Evolutionary conservation across 2,113 vertebrate species (phyloP), one percentile per base, ranked within the genome.

Genomic region (Macquaria australasica): DNA sequence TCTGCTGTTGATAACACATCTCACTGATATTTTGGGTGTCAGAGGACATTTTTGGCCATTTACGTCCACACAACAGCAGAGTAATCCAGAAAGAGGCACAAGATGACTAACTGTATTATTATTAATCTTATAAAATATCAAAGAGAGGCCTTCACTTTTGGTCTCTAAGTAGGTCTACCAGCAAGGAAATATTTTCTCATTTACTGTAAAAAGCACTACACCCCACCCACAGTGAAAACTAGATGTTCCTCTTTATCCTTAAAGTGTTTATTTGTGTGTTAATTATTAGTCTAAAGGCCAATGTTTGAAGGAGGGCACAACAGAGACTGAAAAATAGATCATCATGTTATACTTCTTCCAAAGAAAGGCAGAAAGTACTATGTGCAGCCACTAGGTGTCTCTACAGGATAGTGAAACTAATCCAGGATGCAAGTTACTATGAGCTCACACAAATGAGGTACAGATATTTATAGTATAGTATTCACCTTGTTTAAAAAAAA

Each of bases 331-430:
- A 20, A 56, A 31, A 21, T 3, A 66, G 3, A 14, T 5, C 20
- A 37, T 55, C 23, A 8, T 28, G n/a, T 56, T 16, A 6, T 16
- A 12, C 10, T 15, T 10, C 18, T 1, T 28, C 0, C 10, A 25
- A 41, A 34, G 18, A 21, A 12, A 23, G 5, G 2, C 11, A 66
- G 4, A 45, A 48, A 20, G 43, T 63, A 63, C 16, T 37, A 2
- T 3, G 4, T 58, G 11, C 4, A 63, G 28, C 70, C 90, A 90
- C 74, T 81, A 86, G 88, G 70, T 77, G 93, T 90, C 93, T 73
- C 85, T 88, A 11, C 25, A 80, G 75, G 82, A 75, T 58, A 60
- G 8, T 53, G 0, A 69, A 83, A 76, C 10, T 12, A 16, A 15
- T 69, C 3, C 11, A 37, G n/a, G 23, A 68, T 16, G 14, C 16